phyloP scores from a whole-genome alignment of 2,888 invertebrate species.

The Cheilosia urbana region DNA sequence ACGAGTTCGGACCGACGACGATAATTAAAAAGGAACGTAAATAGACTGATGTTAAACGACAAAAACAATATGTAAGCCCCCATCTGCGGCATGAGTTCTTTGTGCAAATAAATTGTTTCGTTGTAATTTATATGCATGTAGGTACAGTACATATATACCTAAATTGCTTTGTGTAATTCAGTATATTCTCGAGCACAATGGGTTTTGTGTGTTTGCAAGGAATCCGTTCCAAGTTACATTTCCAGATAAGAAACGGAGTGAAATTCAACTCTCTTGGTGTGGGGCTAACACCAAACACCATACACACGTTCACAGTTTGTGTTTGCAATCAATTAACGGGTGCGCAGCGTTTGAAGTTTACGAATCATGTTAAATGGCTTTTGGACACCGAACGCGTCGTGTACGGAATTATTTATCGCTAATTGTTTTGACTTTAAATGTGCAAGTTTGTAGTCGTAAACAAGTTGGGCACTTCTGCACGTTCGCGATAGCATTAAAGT shows the following conservation, averaged over 20 bases:
- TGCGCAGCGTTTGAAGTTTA: constrained; percentile 24
- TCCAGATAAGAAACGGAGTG: constrained; percentile 39
- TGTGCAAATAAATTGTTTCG: constrained; percentile 26
- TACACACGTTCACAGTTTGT: constrained; percentile 27
- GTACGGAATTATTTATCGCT: constrained; percentile 29
- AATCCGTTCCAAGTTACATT: not conserved
- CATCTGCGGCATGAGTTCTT: constrained; percentile 12
- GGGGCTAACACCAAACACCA: constrained; percentile 7
- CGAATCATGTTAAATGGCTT: constrained; percentile 32
- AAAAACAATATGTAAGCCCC: not conserved
- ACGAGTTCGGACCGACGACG: constrained; percentile 32
- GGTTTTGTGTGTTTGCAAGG: not conserved
- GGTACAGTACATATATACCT: too few species aligned
- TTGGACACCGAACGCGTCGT: constrained; percentile 43
- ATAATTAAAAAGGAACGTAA: constrained; percentile 2
- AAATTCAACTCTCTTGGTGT: constrained; percentile 20
- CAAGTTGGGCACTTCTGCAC: constrained; percentile 54
- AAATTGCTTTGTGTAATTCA: constrained; percentile 7
- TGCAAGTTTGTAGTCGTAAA: constrained; percentile 25
- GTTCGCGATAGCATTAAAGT: constrained; percentile 19
- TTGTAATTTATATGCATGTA: constrained; percentile 7
- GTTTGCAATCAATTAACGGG: constrained; percentile 31
- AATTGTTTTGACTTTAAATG: constrained; percentile 19
- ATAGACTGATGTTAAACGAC: not conserved
- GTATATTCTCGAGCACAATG: constrained; percentile 15